These are phyloP conservation scores for Diaphora mendica DNA, from an alignment of 2,888 invertebrate species.

Conservation along the genomic window DNA sequence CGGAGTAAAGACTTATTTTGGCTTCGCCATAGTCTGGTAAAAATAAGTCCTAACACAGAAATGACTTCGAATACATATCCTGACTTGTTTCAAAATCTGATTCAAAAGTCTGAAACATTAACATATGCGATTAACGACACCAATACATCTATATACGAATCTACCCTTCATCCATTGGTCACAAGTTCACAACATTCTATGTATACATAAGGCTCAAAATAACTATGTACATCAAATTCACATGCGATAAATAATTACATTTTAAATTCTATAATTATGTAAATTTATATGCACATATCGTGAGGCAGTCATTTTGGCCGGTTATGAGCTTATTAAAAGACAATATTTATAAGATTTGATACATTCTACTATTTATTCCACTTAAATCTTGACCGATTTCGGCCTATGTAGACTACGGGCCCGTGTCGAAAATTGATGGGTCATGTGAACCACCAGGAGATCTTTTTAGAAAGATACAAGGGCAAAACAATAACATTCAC, in stretches of 20 bases:
- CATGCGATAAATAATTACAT: constrained; percentile 22
- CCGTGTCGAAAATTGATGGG: no score
- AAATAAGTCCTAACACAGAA: no score
- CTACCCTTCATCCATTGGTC: constrained; percentile 21
- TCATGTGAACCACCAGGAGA: no score
- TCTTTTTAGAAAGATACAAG: no score
- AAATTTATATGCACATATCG: constrained; percentile 35
- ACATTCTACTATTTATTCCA: no score
- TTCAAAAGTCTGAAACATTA: background rate
- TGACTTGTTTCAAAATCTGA: constrained; percentile 1
- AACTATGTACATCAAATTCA: constrained; percentile 26
- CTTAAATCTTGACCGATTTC: no score
- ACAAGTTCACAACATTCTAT: constrained; percentile 14
- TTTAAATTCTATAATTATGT: constrained; percentile 33
- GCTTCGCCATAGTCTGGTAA: no score
- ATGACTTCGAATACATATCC: background rate
- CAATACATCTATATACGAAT: constrained; percentile 8
- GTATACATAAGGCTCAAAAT: constrained; percentile 24
- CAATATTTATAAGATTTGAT: background rate
- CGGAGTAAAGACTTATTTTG: no score
- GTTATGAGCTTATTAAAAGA: constrained; percentile 15
- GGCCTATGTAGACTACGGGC: no score
- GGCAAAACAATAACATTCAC: no score
- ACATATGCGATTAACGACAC: constrained; percentile 8
- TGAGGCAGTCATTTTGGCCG: constrained; percentile 24